A percentile compares a stretch with the other conserved stretches of the same genome.
Evolutionary conservation across 2,888 invertebrate species (phyloP).

Genomic region (Rhingia campestris): DNA sequence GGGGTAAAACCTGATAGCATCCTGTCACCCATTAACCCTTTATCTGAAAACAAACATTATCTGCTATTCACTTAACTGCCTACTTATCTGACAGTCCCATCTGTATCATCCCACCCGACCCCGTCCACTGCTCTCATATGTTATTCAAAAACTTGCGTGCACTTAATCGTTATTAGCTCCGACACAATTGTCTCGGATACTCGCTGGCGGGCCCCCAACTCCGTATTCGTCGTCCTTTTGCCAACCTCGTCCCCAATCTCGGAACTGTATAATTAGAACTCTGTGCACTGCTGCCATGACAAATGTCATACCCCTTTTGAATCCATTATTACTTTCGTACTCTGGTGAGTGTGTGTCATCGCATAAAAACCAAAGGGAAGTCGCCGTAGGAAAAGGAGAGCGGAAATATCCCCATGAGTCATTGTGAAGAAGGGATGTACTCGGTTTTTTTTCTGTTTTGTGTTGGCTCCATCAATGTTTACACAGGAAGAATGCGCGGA

Average conservation of each 20-base stretch:
- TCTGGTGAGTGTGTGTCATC: conserved; percentile 41
- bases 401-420: conserved; percentile 68
- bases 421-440: conserved; percentile 8
- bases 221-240: neutral
- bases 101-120: neutral
- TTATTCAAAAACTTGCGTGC: conserved; percentile 63
- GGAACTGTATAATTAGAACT: conserved; percentile 66
- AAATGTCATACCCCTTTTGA: conserved; percentile 62
- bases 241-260: conserved; percentile 50
- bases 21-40: conserved; percentile 58
- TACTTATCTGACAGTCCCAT: conserved; percentile 19
- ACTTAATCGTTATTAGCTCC: conserved; percentile 72
- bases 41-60: conserved; percentile 56
- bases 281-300: conserved; percentile 52
- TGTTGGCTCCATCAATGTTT: conserved; percentile 42
- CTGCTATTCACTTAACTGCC: conserved; percentile 59
- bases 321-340: conserved; percentile 57
- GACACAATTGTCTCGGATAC: conserved; percentile 66
- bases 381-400: conserved; percentile 23
- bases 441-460: conserved; percentile 6
- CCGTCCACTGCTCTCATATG: conserved; percentile 22
- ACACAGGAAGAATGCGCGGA: conserved; percentile 66
- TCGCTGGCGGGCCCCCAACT: conserved; percentile 18
- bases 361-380: conserved; percentile 19
- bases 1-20: neutral